Percentiles rank a stretch among this genome's conserved stretches.
Evolutionary conservation across 2,888 invertebrate genomes (phyloP).

Genomic region (Lasioglossum vierecki): DNA sequence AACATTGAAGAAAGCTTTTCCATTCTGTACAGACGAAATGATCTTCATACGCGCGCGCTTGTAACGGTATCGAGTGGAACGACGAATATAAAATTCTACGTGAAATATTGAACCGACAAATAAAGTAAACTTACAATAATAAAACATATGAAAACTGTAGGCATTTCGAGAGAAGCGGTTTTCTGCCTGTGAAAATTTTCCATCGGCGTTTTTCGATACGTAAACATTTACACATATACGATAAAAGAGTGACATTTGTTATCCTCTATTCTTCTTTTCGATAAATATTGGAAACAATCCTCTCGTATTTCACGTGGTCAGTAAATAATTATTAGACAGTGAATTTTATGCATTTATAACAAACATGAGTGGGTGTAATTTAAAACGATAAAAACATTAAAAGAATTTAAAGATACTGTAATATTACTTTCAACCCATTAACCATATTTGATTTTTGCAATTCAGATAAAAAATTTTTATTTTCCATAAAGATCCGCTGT

Average conservation of each 20-base stretch:
- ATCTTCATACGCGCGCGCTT: neutral
- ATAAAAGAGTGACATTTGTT: neutral
- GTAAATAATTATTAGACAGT: neutral
- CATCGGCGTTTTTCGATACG: neutral
- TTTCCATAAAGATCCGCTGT: no score
- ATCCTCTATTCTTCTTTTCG: neutral
- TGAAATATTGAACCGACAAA: neutral
- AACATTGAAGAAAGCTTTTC: neutral
- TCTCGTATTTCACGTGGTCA: neutral
- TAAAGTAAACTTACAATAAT: neutral
- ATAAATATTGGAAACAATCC: neutral
- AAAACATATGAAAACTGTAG: neutral
- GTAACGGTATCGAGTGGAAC: neutral
- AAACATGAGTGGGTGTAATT: no score
- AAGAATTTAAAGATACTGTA: no score
- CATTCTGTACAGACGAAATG: neutral
- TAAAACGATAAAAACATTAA: no score
- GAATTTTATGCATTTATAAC: no score
- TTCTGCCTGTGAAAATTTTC: neutral
- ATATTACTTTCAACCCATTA: no score
- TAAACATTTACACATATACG: neutral
- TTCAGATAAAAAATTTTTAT: no score
- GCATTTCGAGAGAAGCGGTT: neutral
- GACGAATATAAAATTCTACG: neutral
- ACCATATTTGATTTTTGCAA: no score